A percentile compares a stretch with the other conserved stretches of the same genome.
Conservation (phyloP, 2,797 vertebrate genomes). For the Lepilemur septentrionalis region DNA sequence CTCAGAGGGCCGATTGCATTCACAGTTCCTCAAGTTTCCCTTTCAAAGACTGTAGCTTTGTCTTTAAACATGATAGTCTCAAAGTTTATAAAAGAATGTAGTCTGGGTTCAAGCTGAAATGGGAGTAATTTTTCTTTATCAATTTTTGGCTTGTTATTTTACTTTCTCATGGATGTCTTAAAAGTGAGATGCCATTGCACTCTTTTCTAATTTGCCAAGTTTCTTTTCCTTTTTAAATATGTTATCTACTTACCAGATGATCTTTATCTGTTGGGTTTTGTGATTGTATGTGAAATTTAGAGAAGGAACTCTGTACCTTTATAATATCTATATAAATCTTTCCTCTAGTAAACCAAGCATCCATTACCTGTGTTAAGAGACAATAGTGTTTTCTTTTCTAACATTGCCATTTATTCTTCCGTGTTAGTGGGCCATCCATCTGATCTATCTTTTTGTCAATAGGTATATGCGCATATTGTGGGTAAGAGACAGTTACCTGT, state of each 20-base stretch:
- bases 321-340: background rate
- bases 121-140: slow-evolving; percentile 5
- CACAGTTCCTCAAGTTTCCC: slow-evolving; percentile 35
- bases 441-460: background rate
- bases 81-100: background rate
- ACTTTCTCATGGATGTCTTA: background rate
- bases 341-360: background rate
- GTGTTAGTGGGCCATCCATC: background rate
- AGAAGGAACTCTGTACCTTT: background rate
- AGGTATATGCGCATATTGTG: background rate
- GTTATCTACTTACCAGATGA: background rate
- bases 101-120: background rate
- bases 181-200: background rate
- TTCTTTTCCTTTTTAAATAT: slow-evolving; percentile 15
- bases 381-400: background rate
- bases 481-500: background rate
- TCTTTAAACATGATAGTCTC: slow-evolving; percentile 47
- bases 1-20: slow-evolving; percentile 69
- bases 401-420: background rate
- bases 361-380: background rate
- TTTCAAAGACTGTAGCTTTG: slow-evolving; percentile 38
- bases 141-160: slow-evolving; percentile 46
- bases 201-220: slow-evolving; percentile 15
- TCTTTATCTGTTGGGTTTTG: background rate
- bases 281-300: background rate